Evolutionary conservation across 2,113 vertebrate genomes (phyloP).

Genomic region (Erpornis zantholeuca): DNA sequence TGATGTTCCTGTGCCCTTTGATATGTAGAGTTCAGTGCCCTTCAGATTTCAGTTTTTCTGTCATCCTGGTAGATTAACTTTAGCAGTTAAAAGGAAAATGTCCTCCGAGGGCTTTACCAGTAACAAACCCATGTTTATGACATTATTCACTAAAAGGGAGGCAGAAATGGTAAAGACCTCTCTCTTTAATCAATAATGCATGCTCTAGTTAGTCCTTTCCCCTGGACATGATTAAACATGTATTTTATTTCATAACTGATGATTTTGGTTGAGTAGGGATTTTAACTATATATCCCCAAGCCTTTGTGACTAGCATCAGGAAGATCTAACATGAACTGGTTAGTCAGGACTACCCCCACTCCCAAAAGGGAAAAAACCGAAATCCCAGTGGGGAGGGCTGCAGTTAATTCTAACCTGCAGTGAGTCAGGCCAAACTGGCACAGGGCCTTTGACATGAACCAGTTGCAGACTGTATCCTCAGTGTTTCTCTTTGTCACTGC

Average conservation of each 20-base stretch:
- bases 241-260: constrained; percentile 71
- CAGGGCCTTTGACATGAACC: neutral
- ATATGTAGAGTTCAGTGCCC: constrained; percentile 26
- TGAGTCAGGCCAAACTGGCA: neutral
- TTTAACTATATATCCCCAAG: constrained; percentile 62
- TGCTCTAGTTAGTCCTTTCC: constrained; percentile 69
- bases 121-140: constrained; percentile 53
- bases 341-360: constrained; percentile 3
- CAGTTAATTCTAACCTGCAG: neutral
- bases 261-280: constrained; percentile 65
- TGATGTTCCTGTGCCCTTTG: neutral
- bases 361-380: neutral
- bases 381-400: neutral
- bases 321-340: constrained; percentile 46
- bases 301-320: constrained; percentile 18
- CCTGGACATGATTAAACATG: constrained; percentile 71
- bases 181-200: constrained; percentile 72
- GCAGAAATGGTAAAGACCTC: constrained; percentile 32
- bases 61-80: constrained; percentile 24
- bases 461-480: neutral
- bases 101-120: constrained; percentile 43
- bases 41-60: constrained; percentile 37
- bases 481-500: neutral
- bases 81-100: constrained; percentile 38
- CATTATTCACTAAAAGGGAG: constrained; percentile 58